A percentile compares a stretch with the other conserved stretches of the same genome.
These are phyloP conservation scores for Alloplasta piceator DNA, from an alignment of 2,888 invertebrate species.

Conservation along the genomic window DNA sequence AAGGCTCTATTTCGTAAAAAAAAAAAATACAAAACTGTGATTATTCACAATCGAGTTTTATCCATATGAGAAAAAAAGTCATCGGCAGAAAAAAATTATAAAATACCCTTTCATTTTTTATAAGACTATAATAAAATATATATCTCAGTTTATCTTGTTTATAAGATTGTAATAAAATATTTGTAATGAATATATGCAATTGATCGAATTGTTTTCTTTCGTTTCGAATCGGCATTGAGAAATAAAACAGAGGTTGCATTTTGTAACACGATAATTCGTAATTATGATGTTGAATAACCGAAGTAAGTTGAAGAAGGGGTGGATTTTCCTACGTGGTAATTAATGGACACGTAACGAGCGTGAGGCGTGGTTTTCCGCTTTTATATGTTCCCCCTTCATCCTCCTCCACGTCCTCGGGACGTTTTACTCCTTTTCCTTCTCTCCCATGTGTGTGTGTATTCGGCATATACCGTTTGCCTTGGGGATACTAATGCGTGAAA, in stretches of 20 bases:
- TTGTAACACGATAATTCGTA: constrained; percentile 43
- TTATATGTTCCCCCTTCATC: neutral
- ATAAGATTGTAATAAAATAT: too few species aligned
- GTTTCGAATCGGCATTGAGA: neutral
- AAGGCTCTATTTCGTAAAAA: too few species aligned
- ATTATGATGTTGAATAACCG: constrained; percentile 32
- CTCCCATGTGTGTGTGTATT: constrained; percentile 32
- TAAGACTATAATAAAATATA: too few species aligned
- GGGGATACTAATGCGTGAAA: constrained; percentile 80
- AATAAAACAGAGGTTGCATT: constrained; percentile 7
- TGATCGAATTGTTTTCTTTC: too few species aligned
- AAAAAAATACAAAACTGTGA: too few species aligned
- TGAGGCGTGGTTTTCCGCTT: constrained; percentile 67
- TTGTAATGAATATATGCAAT: too few species aligned
- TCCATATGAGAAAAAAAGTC: too few species aligned
- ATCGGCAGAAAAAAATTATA: too few species aligned
- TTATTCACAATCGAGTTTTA: too few species aligned
- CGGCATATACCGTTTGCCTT: constrained; percentile 47
- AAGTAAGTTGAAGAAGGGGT: neutral
- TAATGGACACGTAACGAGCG: constrained; percentile 81
- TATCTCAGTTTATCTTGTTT: too few species aligned
- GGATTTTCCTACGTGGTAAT: constrained; percentile 72
- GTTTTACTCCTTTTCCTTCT: neutral
- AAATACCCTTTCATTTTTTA: too few species aligned
- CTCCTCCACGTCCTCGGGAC: neutral